Evolutionary conservation across 2,888 invertebrate species (phyloP).

Genomic region (Nephrotoma flavescens): DNA sequence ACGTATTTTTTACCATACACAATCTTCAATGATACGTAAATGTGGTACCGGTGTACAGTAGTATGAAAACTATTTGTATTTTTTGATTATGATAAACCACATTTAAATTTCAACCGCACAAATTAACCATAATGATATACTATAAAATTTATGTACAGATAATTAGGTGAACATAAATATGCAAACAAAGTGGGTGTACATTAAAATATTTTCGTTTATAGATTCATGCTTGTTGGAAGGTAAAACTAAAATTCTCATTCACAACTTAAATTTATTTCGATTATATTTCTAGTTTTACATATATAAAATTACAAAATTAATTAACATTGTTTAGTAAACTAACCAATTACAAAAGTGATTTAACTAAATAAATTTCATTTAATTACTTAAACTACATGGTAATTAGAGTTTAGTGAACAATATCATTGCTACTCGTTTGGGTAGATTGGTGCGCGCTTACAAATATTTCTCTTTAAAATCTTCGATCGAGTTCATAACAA

Average conservation of each 20-base stretch:
- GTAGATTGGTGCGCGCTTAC: background rate
- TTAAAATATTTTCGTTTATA: background rate
- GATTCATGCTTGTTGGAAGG: background rate
- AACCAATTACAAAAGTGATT: background rate
- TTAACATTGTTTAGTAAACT: background rate
- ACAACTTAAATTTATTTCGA: background rate
- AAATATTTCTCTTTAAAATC: slow-evolving; percentile 25
- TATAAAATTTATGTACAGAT: background rate
- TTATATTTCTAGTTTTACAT: background rate
- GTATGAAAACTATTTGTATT: background rate
- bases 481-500: slow-evolving; percentile 27
- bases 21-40: too few relatives aligned
- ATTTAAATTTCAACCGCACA: background rate
- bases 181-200: background rate
- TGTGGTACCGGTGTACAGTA: background rate
- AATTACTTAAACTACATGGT: background rate
- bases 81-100: background rate
- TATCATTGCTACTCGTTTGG: background rate
- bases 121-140: background rate
- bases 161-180: background rate
- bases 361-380: background rate
- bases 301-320: background rate
- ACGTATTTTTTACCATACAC: too few relatives aligned
- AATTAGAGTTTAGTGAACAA: slow-evolving; percentile 1
- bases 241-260: background rate